Evolutionary conservation across 2,797 vertebrate species (phyloP), one percentile per base, ranked within the genome.

Genomic region (Discoglossus pictus): DNA sequence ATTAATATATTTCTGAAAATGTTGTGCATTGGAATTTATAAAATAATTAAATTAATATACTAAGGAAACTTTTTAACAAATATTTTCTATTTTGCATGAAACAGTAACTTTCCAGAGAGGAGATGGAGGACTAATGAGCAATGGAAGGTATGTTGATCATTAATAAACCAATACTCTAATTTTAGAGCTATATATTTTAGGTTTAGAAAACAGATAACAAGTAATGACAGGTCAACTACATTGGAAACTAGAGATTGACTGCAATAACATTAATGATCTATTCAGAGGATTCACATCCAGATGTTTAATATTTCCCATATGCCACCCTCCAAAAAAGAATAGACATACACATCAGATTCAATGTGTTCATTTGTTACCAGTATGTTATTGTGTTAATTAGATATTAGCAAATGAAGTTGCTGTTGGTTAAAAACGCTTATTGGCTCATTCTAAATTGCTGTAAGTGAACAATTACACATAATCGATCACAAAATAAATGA

Each of bases 401-500:
- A 94, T 90, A 89, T 92, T 91, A 90, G 93, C 89, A 95, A 96
- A 96, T 95, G 90, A 94, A 93, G 90, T 90, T 80, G 74, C 88
- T 84, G 89, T 91, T 93, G 91, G 91, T 93, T 88, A 87, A 85
- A 82, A 85, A 85, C 91, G 84, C 90, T 94, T 93, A 95, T 95
- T 95, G 96, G 93, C 88, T 91, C 83, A 75, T 81, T 83, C 88
- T 92, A 95, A 96, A 97, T 96, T 94, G 90, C 92, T 87, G 86
- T 92, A 92, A 95, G 89, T 93, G 90, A 94, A 92, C 93, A 94
- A 94, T 97, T 96, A 95, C 89, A 90, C 78, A 89, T 91, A 95
- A 97, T 98, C 92, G 91, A 98, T 98, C 93, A 94, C 87, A 78
- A 91, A 95, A 94, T 93, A 96, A 98, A 97, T 97, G 94, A 95